phyloP scores from a whole-genome alignment of 2,888 invertebrate species.

The Orthosia cruda region DNA sequence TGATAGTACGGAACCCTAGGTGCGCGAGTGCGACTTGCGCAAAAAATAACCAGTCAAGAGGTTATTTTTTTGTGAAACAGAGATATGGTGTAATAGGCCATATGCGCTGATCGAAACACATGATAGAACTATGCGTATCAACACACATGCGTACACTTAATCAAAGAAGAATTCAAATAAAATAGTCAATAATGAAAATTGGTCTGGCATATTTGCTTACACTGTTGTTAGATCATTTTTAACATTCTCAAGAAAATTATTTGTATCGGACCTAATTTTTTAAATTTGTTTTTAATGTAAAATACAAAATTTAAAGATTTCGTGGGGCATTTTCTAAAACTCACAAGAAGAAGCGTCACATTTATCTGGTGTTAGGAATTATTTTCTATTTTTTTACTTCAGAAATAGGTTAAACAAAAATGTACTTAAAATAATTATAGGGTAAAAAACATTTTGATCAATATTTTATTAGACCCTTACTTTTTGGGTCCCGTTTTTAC shows the following conservation, averaged over 20 bases:
- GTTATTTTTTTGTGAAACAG: too few species aligned
- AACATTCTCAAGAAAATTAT: not conserved
- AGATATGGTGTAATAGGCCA: too few species aligned
- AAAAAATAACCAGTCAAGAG: too few species aligned
- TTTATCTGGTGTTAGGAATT: not conserved
- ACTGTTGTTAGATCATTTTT: not conserved
- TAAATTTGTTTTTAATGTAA: not conserved
- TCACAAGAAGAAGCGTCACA: not conserved
- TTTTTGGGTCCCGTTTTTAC: too few species aligned
- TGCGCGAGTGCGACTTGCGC: too few species aligned
- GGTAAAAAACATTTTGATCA: slow-evolving; percentile 39
- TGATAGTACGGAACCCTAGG: too few species aligned
- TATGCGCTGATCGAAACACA: too few species aligned
- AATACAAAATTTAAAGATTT: not conserved
- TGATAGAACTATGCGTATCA: too few species aligned
- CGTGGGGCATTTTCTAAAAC: not conserved
- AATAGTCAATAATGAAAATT: not conserved
- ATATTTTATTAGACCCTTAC: slow-evolving; percentile 35
- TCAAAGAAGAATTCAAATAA: not conserved
- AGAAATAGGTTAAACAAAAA: not conserved
- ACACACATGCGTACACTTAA: not conserved
- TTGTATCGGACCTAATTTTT: not conserved
- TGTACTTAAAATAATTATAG: slow-evolving; percentile 9
- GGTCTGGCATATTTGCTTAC: not conserved
- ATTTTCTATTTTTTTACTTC: not conserved